phyloP scores from a whole-genome alignment of 1,140 invertebrate species.

The Sogatella furcifera region DNA sequence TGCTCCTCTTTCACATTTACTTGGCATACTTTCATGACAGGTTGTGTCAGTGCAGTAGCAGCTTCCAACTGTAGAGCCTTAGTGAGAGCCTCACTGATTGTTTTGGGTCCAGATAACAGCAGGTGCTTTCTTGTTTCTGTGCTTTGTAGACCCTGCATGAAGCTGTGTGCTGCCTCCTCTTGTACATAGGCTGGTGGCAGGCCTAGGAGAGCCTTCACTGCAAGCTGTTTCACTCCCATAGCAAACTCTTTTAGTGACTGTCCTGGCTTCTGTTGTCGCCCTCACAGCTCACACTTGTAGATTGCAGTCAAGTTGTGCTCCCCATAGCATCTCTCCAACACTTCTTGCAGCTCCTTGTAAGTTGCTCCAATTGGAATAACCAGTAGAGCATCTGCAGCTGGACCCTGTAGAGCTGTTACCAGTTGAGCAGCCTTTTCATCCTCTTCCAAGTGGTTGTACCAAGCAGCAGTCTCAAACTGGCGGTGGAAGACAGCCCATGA shows the following conservation, averaged over 20 bases:
- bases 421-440: not conserved
- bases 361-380: not conserved
- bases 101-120: not conserved
- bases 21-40: not conserved
- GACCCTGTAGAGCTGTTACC: not conserved
- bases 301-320: not conserved
- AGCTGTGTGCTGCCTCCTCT: not conserved
- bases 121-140: not conserved
- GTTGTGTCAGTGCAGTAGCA: not conserved
- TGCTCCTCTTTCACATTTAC: not conserved
- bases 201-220: not conserved
- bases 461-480: not conserved
- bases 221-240: not conserved
- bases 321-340: not conserved
- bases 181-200: not conserved
- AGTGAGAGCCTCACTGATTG: not conserved
- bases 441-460: not conserved
- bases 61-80: not conserved
- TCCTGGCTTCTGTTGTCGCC: not conserved
- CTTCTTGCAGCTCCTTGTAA: not conserved
- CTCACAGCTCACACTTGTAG: not conserved
- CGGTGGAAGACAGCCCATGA: not conserved
- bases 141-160: not conserved
- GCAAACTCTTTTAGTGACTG: not conserved
- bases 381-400: not conserved